These are phyloP conservation scores for Nothoprocta perdicaria DNA, from an alignment of 2,113 vertebrate genomes.

Conservation along the genomic window DNA sequence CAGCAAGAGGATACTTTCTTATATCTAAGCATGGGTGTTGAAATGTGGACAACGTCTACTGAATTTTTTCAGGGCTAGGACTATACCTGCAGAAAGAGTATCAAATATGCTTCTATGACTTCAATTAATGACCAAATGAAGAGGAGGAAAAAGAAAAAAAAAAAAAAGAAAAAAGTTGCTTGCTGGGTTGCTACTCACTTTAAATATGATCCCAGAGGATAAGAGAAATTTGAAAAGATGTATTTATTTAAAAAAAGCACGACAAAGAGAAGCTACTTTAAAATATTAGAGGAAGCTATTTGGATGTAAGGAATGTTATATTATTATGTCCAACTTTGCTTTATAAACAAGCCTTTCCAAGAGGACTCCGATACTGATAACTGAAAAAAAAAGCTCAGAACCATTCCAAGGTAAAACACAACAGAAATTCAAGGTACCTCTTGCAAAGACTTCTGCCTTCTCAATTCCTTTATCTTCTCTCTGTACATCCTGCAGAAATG, in stretches of 20 bases:
- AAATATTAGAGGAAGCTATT: background rate
- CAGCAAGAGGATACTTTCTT: background rate
- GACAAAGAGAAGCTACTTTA: background rate
- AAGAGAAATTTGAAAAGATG: background rate
- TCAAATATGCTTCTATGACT: background rate
- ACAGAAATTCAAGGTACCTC: constrained; percentile 72
- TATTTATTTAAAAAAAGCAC: background rate
- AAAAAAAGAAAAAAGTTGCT: background rate
- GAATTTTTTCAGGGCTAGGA: background rate
- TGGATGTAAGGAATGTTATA: background rate
- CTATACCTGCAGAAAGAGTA: background rate
- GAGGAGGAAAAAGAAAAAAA: background rate
- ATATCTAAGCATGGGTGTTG: background rate
- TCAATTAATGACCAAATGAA: background rate
- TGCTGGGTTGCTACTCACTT: background rate
- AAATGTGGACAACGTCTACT: background rate
- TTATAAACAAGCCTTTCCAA: background rate
- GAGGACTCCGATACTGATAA: background rate
- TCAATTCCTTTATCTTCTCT: constrained; percentile 87
- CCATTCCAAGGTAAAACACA: background rate
- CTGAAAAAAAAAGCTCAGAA: background rate
- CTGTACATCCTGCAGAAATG: constrained; percentile 84
- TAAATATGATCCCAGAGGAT: background rate
- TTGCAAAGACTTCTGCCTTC: constrained; percentile 72
- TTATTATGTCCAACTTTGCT: background rate